Evolutionary conservation across 1,140 invertebrate genomes (phyloP).

Genomic region (Neodiprion lecontei): DNA sequence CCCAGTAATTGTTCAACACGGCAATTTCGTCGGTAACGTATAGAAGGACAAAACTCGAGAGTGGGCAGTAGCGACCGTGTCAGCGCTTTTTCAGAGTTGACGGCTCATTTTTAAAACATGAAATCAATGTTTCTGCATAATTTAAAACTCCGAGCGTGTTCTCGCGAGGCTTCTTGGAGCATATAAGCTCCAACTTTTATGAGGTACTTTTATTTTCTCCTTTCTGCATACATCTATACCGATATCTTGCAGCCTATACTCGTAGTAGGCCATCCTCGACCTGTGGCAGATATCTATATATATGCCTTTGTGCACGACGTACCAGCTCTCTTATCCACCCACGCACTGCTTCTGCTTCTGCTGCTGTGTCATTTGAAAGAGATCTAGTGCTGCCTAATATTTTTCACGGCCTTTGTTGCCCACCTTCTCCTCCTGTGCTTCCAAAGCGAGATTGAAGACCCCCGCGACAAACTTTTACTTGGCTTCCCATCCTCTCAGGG

Average conservation of each 20-base stretch:
- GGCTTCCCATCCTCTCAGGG: too few relatives aligned
- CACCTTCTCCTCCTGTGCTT: not conserved
- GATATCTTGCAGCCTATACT: not conserved
- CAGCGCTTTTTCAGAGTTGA: not conserved
- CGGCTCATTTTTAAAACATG: conserved; percentile 22
- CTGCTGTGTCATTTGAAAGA: not conserved
- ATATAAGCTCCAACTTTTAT: not conserved
- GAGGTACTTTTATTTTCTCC: not conserved
- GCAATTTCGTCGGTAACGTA: too few relatives aligned
- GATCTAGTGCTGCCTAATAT: not conserved
- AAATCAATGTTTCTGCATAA: conserved; percentile 45
- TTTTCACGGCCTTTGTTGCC: not conserved
- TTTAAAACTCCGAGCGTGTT: conserved; percentile 21
- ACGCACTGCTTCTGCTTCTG: not conserved
- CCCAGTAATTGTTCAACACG: too few relatives aligned
- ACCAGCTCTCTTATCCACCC: not conserved
- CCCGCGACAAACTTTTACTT: not conserved
- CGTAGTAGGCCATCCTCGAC: too few relatives aligned
- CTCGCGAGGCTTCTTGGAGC: not conserved
- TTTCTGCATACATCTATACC: not conserved
- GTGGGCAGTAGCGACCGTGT: too few relatives aligned
- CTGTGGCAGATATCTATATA: too few relatives aligned
- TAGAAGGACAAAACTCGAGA: too few relatives aligned
- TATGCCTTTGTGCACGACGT: not conserved
- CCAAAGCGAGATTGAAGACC: not conserved